Conservation (phyloP, 2,797 vertebrate genomes). For the Smutsia gigantea region DNA sequence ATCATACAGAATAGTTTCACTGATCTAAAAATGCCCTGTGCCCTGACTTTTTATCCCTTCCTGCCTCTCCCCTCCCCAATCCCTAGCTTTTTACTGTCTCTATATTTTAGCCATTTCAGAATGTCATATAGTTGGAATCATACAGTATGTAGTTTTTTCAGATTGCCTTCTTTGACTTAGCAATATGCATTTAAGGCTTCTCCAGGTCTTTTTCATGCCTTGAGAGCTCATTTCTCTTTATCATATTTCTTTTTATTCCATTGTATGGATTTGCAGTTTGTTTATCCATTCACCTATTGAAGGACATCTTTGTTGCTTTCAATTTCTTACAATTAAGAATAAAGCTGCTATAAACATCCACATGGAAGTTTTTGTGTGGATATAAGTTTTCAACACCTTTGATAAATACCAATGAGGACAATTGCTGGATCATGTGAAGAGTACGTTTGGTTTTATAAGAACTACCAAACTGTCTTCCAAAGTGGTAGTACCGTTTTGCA, state of each 20-base stretch:
- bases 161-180: not conserved
- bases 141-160: not conserved
- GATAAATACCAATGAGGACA: not conserved
- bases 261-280: not conserved
- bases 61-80: not conserved
- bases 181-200: not conserved
- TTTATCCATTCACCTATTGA: not conserved
- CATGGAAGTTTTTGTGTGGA: not conserved
- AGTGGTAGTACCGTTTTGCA: not conserved
- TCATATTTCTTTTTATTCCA: not conserved
- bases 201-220: not conserved
- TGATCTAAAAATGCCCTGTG: not conserved
- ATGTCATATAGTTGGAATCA: not conserved
- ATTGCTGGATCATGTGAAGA: not conserved
- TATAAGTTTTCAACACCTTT: not conserved
- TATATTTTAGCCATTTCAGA: not conserved
- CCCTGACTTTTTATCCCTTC: not conserved
- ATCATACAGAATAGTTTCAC: not conserved
- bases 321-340: not conserved
- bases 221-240: not conserved
- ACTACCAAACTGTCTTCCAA: not conserved
- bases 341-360: not conserved
- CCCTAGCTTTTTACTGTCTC: not conserved
- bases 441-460: not conserved
- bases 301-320: not conserved